Evolutionary conservation across 2,797 vertebrate species (phyloP), one percentile per base, ranked within the genome.

Genomic region (Triplophysa bombifrons): DNA sequence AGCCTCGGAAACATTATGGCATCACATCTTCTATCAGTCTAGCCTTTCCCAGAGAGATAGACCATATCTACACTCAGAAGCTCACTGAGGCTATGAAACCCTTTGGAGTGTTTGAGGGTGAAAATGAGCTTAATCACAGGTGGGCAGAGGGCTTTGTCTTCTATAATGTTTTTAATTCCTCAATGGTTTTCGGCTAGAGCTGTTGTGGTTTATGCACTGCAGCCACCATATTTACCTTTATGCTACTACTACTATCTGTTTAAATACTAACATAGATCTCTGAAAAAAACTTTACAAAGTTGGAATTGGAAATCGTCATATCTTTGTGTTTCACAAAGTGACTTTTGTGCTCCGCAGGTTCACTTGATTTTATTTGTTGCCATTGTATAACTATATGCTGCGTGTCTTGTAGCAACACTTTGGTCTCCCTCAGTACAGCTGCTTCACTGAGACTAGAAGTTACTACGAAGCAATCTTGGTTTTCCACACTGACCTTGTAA

Each of bases 51-150:
- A 91, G 94, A 84, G 95, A 96, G 72, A 92, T 95, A 73, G 97
- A 99, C 90, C 92, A 94, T 83, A 88, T 96, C 86, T 95, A 96
- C 82, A 97, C 97, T 53, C 94, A 95, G 86, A 97, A 95, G 80
- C 92, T 99, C 77, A 93, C 95, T 56, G 96, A 98, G 85, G 94
- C 96, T 16, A 95, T 99, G 96, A 96, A 95, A 86, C 94, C 95
- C 34, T 98, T 96, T 89, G 97, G 96, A 34, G 95, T 98, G 38
- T 99, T 98, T 93, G 97, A 99, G 91, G 96, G 98, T 81, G 95
- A 97, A 84, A 94, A 96, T 82, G 96, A 98, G 83, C 86, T 96
- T 68, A 96, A 96, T 88, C 95, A 96, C 82, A 96, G 97, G 97
- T 98, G 87, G 88, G 88, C 76, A 60, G 5, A 75, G 70, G 16